phyloP scores from a whole-genome alignment of 2,113 vertebrate genomes.

The Tiliqua scincoides region DNA sequence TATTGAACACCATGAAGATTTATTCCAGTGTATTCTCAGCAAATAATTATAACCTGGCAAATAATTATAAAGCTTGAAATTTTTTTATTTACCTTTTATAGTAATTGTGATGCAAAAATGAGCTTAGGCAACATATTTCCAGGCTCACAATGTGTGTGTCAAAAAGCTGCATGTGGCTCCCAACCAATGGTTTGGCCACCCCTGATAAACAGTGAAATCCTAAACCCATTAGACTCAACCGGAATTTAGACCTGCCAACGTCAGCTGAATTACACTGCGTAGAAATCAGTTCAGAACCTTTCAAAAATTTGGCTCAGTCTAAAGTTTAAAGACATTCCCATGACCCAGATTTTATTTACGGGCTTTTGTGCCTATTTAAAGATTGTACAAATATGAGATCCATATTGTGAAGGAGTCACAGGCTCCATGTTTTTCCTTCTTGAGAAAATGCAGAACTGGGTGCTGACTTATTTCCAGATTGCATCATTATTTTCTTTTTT shows the following conservation, averaged over 20 bases:
- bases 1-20: too few species aligned
- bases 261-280: not conserved
- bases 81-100: too few species aligned
- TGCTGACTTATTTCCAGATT: constrained; percentile 29
- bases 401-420: not conserved
- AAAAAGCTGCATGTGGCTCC: too few species aligned
- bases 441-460: constrained; percentile 45
- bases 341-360: constrained; percentile 73
- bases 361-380: constrained; percentile 75
- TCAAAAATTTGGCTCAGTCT: constrained; percentile 35
- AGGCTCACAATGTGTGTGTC: too few species aligned
- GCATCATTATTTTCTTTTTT: constrained; percentile 28
- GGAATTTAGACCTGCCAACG: not conserved
- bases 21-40: too few species aligned
- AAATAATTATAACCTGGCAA: too few species aligned
- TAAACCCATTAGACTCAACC: not conserved
- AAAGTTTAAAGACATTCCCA: constrained; percentile 75
- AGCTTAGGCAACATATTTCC: too few species aligned
- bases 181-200: too few species aligned
- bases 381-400: constrained; percentile 34
- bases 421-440: constrained; percentile 35
- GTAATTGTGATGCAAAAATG: too few species aligned
- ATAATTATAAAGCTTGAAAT: too few species aligned
- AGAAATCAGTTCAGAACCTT: constrained; percentile 7
- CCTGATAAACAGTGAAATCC: too few species aligned